Evolutionary conservation across 2,888 invertebrate species (phyloP).

Genomic region (Amitus sp.): DNA sequence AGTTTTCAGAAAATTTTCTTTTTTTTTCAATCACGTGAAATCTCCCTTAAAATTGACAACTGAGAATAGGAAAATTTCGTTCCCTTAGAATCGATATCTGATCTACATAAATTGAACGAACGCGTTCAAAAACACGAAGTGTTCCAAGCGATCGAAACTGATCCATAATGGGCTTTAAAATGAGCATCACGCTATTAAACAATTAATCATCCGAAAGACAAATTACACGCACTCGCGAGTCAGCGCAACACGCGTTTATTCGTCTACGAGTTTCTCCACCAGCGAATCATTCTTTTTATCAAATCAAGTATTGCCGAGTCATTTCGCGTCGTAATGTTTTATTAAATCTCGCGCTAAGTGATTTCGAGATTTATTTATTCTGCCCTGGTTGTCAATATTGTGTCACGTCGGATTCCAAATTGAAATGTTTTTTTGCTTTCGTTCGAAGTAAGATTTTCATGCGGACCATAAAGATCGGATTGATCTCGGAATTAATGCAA

Average conservation of each 20-base stretch:
- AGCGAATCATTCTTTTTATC: neutral
- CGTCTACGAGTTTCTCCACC: neutral
- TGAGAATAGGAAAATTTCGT: neutral
- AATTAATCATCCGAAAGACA: constrained; percentile 6
- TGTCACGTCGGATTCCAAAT: constrained; percentile 1
- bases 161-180: neutral
- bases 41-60: too few relatives aligned
- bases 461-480: too few relatives aligned
- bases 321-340: constrained; percentile 4
- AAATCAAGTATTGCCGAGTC: constrained; percentile 2
- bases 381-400: constrained; percentile 5
- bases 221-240: constrained; percentile 6
- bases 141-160: neutral
- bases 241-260: constrained; percentile 1
- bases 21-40: too few relatives aligned
- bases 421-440: constrained; percentile 1
- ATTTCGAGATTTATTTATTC: constrained; percentile 4
- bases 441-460: too few relatives aligned
- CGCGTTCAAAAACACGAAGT: neutral
- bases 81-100: neutral
- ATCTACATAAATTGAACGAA: neutral
- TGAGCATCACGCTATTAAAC: neutral
- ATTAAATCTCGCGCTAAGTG: constrained; percentile 1
- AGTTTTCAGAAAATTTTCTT: too few relatives aligned
- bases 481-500: too few relatives aligned